A percentile compares a stretch with the other conserved stretches of the same genome.
These are phyloP conservation scores for Apeltes quadracus DNA, from an alignment of 2,113 vertebrate genomes.

Conservation along the genomic window DNA sequence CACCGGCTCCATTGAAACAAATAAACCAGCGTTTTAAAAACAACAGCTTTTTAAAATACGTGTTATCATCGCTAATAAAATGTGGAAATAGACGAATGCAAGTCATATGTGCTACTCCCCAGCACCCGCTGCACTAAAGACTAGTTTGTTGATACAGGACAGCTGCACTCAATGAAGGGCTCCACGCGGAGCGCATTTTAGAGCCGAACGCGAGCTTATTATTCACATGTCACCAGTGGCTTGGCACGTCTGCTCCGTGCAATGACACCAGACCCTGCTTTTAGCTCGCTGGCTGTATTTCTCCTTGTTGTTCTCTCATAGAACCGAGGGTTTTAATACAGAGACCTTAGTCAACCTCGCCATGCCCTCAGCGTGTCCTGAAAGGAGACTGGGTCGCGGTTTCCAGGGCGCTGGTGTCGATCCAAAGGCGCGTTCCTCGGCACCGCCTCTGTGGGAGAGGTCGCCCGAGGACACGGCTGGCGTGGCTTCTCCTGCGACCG, in stretches of 20 bases:
- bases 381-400: constrained; percentile 48
- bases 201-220: constrained; percentile 58
- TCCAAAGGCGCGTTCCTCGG: constrained; percentile 43
- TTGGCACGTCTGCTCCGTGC: constrained; percentile 62
- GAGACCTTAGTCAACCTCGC: constrained; percentile 49
- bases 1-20: background rate
- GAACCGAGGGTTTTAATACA: constrained; percentile 33
- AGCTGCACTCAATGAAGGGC: constrained; percentile 72
- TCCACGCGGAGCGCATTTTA: constrained; percentile 68
- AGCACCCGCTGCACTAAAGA: constrained; percentile 39
- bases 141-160: constrained; percentile 71
- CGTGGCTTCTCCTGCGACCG: constrained; percentile 49
- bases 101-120: constrained; percentile 34
- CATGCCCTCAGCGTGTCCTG: constrained; percentile 38
- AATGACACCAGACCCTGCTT: constrained; percentile 53
- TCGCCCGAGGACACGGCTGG: constrained; percentile 69
- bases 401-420: constrained; percentile 66
- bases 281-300: constrained; percentile 43
- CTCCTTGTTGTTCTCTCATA: constrained; percentile 16
- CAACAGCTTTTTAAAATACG: constrained; percentile 25
- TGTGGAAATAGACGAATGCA: constrained; percentile 47
- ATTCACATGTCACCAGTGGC: constrained; percentile 75
- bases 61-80: constrained; percentile 47
- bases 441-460: constrained; percentile 47
- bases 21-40: background rate